Evolutionary conservation across 1,140 invertebrate species (phyloP).

Genomic region (Bilobella aurantiaca): DNA sequence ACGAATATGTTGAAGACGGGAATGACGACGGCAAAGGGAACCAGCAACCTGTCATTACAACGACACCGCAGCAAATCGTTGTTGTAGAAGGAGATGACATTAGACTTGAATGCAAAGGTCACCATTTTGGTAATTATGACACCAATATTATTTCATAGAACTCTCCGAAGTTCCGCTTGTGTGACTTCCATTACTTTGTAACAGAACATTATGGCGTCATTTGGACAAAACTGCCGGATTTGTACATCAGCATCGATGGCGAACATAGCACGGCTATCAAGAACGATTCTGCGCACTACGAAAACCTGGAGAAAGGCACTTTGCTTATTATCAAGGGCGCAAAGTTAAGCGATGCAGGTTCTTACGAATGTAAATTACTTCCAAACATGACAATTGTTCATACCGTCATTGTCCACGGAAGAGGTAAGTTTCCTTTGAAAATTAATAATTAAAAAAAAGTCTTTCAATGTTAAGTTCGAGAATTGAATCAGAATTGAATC

Average conservation of each 20-base stretch:
- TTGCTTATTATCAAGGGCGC: not conserved
- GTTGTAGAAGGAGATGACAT: conserved; percentile 2
- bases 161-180: too few relatives aligned
- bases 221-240: not conserved
- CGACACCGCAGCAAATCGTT: not conserved
- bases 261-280: not conserved
- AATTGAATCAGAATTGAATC: not conserved
- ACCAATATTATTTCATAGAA: not conserved
- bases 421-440: not conserved
- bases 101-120: not conserved
- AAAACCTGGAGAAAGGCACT: not conserved
- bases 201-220: not conserved
- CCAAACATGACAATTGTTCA: not conserved
- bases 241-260: not conserved
- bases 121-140: not conserved
- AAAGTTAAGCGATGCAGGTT: not conserved
- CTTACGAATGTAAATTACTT: not conserved
- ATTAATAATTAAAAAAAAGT: not conserved
- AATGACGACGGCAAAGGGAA: not conserved
- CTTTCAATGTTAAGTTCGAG: too few relatives aligned
- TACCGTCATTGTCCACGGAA: not conserved
- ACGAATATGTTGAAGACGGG: not conserved
- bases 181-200: not conserved
- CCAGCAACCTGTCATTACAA: not conserved
- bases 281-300: not conserved